Conservation (phyloP, 37 sponge, comb jelly and placozoan genomes). For the Bolinopsis microptera region DNA sequence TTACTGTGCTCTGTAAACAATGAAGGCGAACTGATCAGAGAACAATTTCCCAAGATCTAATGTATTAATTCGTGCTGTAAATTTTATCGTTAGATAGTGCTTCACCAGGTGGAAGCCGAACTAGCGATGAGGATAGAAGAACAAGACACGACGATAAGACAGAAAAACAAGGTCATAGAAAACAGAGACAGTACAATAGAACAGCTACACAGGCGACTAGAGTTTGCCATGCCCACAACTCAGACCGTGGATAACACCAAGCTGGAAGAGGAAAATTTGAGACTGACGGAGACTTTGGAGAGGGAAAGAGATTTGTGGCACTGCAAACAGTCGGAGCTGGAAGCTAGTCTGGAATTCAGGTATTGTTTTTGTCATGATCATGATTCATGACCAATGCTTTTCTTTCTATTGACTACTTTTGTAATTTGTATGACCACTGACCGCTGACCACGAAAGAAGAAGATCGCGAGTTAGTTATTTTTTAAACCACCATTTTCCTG, state of each 20-base stretch:
- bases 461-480: no score
- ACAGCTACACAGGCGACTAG: constrained; percentile 26
- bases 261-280: constrained; percentile 30
- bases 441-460: no score
- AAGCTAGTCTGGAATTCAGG: constrained; percentile 25
- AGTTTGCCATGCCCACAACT: neutral
- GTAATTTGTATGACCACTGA: no score
- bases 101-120: constrained; percentile 6
- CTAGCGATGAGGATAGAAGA: constrained; percentile 28
- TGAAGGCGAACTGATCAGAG: no score
- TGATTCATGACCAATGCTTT: no score
- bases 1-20: no score
- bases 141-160: neutral
- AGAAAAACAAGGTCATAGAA: constrained; percentile 36
- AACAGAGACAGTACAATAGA: constrained; percentile 36
- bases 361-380: no score
- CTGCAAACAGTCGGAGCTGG: neutral
- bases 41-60: no score
- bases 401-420: no score
- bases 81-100: no score
- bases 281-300: neutral
- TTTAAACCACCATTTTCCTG: no score
- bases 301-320: neutral
- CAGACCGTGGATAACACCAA: neutral
- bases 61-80: no score